phyloP scores from a whole-genome alignment of 2,113 vertebrate species.

The Istiophorus platypterus region DNA sequence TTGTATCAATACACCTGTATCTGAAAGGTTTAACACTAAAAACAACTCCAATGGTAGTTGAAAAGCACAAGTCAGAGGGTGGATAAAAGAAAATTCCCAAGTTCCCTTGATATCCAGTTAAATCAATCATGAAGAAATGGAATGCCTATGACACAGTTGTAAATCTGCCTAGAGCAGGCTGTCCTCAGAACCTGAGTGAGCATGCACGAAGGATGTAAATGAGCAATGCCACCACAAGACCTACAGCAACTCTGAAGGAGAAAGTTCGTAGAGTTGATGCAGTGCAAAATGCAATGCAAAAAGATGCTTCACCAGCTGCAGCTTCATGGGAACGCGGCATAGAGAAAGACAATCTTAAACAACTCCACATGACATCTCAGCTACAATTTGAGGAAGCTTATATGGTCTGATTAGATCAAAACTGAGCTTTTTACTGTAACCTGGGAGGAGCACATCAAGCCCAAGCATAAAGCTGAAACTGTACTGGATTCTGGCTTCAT shows the following conservation, averaged over 20 bases:
- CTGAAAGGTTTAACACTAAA: background rate
- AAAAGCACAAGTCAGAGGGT: background rate
- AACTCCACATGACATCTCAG: background rate
- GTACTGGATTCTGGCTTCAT: conserved; percentile 1
- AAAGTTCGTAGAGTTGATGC: background rate
- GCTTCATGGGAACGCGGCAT: background rate
- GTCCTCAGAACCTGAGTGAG: background rate
- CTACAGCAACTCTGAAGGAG: background rate
- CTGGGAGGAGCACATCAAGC: background rate
- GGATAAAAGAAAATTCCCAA: background rate
- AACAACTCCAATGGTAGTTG: background rate
- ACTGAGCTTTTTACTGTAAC: background rate
- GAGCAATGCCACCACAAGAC: background rate
- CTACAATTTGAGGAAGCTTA: conserved; percentile 12
- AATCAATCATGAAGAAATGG: background rate
- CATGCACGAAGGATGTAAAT: background rate
- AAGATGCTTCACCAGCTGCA: background rate
- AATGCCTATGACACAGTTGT: background rate
- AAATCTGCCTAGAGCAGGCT: background rate
- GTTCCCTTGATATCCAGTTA: background rate
- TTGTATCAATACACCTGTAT: background rate
- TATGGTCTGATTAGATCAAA: conserved; percentile 4
- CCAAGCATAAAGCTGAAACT: background rate
- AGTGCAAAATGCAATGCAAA: background rate
- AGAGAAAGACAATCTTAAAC: background rate